phyloP scores from a whole-genome alignment of 1,140 invertebrate species.

The Mya arenaria region DNA sequence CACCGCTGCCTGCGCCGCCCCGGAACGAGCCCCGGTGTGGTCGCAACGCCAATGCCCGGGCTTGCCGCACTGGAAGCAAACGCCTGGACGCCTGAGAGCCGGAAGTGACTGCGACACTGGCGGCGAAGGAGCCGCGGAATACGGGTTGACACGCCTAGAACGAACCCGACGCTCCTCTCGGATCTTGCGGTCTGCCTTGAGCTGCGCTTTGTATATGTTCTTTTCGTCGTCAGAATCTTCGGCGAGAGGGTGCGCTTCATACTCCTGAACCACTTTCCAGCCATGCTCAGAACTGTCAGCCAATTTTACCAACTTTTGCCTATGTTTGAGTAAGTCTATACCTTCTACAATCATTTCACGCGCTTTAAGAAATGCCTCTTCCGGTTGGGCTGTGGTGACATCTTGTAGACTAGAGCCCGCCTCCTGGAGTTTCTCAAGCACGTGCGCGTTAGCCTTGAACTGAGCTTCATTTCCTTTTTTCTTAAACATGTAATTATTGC shows the following conservation, averaged over 20 bases:
- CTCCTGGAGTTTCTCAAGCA: neutral
- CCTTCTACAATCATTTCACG: neutral
- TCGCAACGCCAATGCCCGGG: slow-evolving; percentile 17
- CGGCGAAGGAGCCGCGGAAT: too few relatives aligned
- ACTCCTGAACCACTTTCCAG: neutral
- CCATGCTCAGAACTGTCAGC: slow-evolving; percentile 5
- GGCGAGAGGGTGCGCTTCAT: slow-evolving; percentile 15
- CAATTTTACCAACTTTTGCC: slow-evolving; percentile 13
- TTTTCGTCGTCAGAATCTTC: slow-evolving; percentile 33
- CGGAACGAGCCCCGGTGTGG: neutral
- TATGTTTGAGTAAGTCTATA: slow-evolving; percentile 2
- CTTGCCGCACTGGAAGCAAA: slow-evolving; percentile 25
- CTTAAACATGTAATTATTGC: slow-evolving; percentile 3
- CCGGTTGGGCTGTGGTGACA: neutral
- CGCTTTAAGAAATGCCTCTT: too few relatives aligned
- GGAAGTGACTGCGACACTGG: neutral
- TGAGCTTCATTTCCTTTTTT: slow-evolving; percentile 5
- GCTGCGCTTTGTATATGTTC: slow-evolving; percentile 21
- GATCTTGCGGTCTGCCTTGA: neutral
- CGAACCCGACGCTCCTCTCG: neutral
- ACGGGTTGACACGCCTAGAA: neutral
- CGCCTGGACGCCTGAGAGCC: neutral
- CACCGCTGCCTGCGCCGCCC: too few relatives aligned
- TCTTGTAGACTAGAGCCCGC: neutral
- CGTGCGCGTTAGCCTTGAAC: neutral